Percentiles rank a stretch among this genome's conserved stretches.
These are phyloP conservation scores for Eutolmus rufibarbis DNA, from an alignment of 2,888 invertebrate species.

Conservation along the genomic window DNA sequence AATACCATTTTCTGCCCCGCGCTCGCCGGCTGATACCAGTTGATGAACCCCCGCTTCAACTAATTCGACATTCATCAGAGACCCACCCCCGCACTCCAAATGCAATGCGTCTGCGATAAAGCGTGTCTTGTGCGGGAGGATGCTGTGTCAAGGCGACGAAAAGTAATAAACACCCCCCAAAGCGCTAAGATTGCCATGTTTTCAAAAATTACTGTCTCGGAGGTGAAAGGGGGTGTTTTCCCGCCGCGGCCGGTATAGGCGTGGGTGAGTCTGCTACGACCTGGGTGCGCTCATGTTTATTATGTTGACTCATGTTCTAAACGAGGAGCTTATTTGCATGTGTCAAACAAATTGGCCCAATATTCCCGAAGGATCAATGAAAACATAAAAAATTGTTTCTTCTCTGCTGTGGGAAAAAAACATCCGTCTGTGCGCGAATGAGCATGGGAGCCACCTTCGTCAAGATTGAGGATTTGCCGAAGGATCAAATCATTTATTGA, in stretches of 20 bases:
- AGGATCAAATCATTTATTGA: neutral
- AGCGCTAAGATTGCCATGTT: neutral
- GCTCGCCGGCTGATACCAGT: neutral
- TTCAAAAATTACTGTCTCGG: neutral
- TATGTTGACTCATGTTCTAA: constrained; percentile 25
- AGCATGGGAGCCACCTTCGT: neutral
- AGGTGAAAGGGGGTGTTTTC: neutral
- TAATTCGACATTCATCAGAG: neutral
- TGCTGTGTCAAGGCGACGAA: neutral
- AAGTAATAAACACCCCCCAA: neutral
- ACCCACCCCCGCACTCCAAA: neutral
- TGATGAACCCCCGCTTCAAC: neutral
- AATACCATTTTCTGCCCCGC: neutral
- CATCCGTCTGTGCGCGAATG: neutral
- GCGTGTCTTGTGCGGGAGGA: neutral
- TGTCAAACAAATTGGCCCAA: constrained; percentile 24
- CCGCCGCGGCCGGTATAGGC: neutral
- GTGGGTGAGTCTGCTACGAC: neutral
- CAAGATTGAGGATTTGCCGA: neutral
- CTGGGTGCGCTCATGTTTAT: neutral
- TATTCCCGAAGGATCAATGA: neutral
- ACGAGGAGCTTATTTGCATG: constrained; percentile 30
- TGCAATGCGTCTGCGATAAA: constrained; percentile 11
- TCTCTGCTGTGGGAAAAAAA: neutral
- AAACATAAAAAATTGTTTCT: neutral